Base-by-base conservation (phyloP, 2,797 vertebrate species). In the Carapus acus region DNA sequence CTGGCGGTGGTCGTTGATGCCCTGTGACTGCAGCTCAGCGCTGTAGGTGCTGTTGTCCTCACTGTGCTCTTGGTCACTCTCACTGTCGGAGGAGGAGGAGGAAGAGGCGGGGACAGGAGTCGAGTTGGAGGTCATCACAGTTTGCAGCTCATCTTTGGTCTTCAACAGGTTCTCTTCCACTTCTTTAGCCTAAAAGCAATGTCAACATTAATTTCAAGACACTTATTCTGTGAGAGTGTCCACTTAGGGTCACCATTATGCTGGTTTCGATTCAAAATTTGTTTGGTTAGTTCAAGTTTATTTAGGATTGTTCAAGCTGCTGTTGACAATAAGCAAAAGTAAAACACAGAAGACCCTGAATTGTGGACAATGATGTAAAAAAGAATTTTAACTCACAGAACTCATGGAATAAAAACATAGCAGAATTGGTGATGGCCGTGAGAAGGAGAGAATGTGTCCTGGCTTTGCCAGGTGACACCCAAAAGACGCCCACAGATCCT, bases 131-230 rank as follows among this genome's bases (percentile, higher is more conserved):
- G 66, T 83, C 90, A 87, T 93, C 54, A 93, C 91, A 36, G 73
- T 77, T 1, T 92, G 89, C 51, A 98, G 85, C 84, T 99, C 96
- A 67, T 97, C 94, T 55, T 90, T 94, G 1, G 94, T 97, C 83
- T 86, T 95, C 8, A 91, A 50, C 63, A 99, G 87, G 56, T 85
- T 92, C n/a, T 90, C 90, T 72, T 98, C 92, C 41, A 93, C 93
- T 67, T 93, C 90, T 13, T 46, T 83, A 22, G 92, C 96, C 96
- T 99, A n/a, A n/a, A n/a, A n/a, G n/a, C n/a, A n/a, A n/a, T n/a
- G n/a, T n/a, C n/a, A n/a, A n/a, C n/a, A n/a, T n/a, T n/a, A n/a
- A n/a, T n/a, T n/a, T n/a, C n/a, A n/a, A 8, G n/a, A 17, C 7
- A 8, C 2, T 3, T 36, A 12, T 33, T 9, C 6, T 33, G 31